Percentiles rank a stretch among this genome's conserved stretches.
Evolutionary conservation across 64 coral and sea anemone species (phyloP).

Genomic region (Hydrozoanthus tunicans): DNA sequence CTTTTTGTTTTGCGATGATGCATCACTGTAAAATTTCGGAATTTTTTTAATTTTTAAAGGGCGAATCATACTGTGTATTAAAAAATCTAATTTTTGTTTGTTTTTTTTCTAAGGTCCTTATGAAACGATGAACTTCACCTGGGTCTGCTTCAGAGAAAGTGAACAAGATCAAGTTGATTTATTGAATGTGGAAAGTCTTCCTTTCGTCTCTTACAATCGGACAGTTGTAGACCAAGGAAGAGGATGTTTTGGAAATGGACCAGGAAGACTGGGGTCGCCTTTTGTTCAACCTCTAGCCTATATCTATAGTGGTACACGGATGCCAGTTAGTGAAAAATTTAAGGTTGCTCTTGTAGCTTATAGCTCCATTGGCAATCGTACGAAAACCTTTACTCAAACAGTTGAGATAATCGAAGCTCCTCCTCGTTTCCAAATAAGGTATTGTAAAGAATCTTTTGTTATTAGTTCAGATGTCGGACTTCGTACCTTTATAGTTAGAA

Average conservation of each 20-base stretch:
- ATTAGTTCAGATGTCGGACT: too few species aligned
- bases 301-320: neutral
- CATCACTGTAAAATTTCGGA: neutral
- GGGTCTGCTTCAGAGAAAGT: neutral
- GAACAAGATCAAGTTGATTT: neutral
- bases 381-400: neutral
- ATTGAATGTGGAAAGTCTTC: neutral
- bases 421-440: constrained; percentile 13
- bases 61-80: neutral
- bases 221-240: neutral
- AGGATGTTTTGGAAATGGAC: constrained; percentile 21
- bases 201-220: neutral
- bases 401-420: neutral
- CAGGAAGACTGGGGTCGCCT: neutral
- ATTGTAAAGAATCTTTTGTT: neutral
- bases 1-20: neutral
- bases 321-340: neutral
- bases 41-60: too few species aligned
- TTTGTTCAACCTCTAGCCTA: constrained; percentile 1
- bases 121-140: constrained; percentile 15
- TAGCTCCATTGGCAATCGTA: neutral
- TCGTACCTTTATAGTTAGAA: neutral
- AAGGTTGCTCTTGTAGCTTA: neutral
- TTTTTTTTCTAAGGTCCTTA: neutral
- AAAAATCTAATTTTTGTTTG: neutral